Percentiles rank a stretch among this genome's conserved stretches.
These are phyloP conservation scores for Gymnocephalus cernua DNA, from an alignment of 2,113 vertebrate genomes.

Conservation along the genomic window DNA sequence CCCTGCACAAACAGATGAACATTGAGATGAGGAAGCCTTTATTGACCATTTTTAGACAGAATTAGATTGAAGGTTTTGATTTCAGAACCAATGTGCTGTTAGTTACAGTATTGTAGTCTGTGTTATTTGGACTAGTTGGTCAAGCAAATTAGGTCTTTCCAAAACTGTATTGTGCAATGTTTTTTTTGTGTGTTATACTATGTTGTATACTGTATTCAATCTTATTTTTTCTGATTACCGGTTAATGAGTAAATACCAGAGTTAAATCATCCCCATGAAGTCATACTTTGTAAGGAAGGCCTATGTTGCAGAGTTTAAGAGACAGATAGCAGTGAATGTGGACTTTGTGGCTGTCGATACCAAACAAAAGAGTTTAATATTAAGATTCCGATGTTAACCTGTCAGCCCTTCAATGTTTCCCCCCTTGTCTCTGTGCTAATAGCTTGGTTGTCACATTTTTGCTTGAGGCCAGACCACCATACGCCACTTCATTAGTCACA, in stretches of 20 bases:
- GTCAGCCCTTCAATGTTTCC: neutral
- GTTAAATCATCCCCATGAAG: neutral
- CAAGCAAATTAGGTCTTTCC: neutral
- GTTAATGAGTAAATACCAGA: neutral
- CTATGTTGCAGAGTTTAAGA: neutral
- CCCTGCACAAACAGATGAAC: conserved; percentile 22
- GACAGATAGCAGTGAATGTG: neutral
- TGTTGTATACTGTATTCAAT: neutral
- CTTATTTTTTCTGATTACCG: no score
- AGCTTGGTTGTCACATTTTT: conserved; percentile 26
- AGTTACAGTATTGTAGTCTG: neutral
- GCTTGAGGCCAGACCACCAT: conserved; percentile 35
- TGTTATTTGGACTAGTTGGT: neutral
- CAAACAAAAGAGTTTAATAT: neutral
- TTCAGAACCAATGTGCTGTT: neutral
- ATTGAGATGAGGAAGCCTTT: conserved; percentile 10
- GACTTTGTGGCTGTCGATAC: neutral
- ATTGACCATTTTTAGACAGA: conserved; percentile 8
- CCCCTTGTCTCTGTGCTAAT: neutral
- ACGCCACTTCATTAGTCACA: conserved; percentile 4
- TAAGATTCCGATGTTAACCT: neutral
- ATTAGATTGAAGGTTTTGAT: neutral
- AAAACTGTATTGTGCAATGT: neutral
- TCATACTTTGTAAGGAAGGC: neutral
- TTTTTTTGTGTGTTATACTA: neutral